Conservation (phyloP, 2,888 invertebrate species). For the Lymantria monacha region DNA sequence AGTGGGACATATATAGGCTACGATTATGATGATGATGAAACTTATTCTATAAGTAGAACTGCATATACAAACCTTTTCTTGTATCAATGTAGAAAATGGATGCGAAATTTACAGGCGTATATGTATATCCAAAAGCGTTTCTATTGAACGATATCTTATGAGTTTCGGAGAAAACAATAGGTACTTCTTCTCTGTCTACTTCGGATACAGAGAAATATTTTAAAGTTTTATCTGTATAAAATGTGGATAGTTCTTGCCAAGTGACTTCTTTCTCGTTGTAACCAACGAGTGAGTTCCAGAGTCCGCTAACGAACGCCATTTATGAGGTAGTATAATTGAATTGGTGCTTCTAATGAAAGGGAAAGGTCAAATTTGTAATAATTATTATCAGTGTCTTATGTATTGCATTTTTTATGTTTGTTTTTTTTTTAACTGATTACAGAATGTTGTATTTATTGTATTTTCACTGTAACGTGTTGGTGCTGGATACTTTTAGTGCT, state of each 20-base stretch:
- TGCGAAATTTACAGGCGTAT: slow-evolving; percentile 83
- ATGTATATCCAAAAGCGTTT: slow-evolving; percentile 77
- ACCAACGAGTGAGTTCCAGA: slow-evolving; percentile 76
- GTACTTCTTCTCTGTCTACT: slow-evolving; percentile 82
- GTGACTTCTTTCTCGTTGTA: slow-evolving; percentile 61
- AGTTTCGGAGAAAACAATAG: slow-evolving; percentile 82
- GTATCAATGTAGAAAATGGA: slow-evolving; percentile 84
- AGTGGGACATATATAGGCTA: too few species aligned
- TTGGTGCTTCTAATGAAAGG: slow-evolving; percentile 32
- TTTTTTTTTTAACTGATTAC: neutral
- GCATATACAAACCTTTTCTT: slow-evolving; percentile 83
- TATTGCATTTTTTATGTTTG: slow-evolving; percentile 17
- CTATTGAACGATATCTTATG: slow-evolving; percentile 74
- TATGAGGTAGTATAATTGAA: slow-evolving; percentile 40
- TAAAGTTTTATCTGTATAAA: slow-evolving; percentile 80
- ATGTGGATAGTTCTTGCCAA: slow-evolving; percentile 71
- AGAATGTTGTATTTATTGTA: neutral
- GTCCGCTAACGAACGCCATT: slow-evolving; percentile 78
- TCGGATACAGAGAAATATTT: slow-evolving; percentile 87
- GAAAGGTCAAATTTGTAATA: slow-evolving; percentile 21
- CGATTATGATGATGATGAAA: too few species aligned
- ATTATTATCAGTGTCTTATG: slow-evolving; percentile 21
- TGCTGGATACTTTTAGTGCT: slow-evolving; percentile 6
- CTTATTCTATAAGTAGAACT: too few species aligned
- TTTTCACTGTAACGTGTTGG: slow-evolving; percentile 7